Conservation (phyloP, 2,888 invertebrate genomes). For the Heliconius sara region DNA sequence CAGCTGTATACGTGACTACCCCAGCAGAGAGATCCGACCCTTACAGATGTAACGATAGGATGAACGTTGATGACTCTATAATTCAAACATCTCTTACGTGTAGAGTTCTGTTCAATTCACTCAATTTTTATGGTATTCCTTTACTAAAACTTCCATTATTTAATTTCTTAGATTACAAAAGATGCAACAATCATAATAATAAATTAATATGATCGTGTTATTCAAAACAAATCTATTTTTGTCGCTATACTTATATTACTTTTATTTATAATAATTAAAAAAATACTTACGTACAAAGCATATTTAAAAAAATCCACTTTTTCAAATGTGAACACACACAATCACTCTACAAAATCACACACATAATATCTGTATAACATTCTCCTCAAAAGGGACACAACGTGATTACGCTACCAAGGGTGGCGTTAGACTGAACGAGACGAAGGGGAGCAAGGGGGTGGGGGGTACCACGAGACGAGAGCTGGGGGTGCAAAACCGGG, state of each 20-base stretch:
- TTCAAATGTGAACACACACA: constrained; percentile 45
- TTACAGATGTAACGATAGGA: constrained; percentile 14
- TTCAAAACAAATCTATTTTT: neutral
- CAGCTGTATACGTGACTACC: neutral
- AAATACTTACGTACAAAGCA: constrained; percentile 50
- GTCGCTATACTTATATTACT: neutral
- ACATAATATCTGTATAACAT: constrained; percentile 44
- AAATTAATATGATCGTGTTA: neutral
- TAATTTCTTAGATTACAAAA: neutral
- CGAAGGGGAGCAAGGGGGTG: constrained; percentile 40
- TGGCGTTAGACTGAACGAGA: constrained; percentile 49
- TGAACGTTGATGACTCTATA: constrained; percentile 28
- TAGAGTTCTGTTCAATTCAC: neutral
- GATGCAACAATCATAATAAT: neutral
- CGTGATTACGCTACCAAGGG: constrained; percentile 47
- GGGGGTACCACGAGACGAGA: constrained; percentile 50
- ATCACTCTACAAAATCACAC: constrained; percentile 44
- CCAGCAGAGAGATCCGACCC: constrained; percentile 8
- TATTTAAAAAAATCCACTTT: constrained; percentile 42
- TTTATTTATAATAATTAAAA: neutral
- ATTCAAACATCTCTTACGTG: constrained; percentile 19
- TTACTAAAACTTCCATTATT: neutral
- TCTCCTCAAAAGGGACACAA: constrained; percentile 39
- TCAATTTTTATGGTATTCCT: neutral
- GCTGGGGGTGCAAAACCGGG: constrained; percentile 51